Evolutionary conservation across 2,888 invertebrate genomes (phyloP).

Genomic region (Cephalotes varians): DNA sequence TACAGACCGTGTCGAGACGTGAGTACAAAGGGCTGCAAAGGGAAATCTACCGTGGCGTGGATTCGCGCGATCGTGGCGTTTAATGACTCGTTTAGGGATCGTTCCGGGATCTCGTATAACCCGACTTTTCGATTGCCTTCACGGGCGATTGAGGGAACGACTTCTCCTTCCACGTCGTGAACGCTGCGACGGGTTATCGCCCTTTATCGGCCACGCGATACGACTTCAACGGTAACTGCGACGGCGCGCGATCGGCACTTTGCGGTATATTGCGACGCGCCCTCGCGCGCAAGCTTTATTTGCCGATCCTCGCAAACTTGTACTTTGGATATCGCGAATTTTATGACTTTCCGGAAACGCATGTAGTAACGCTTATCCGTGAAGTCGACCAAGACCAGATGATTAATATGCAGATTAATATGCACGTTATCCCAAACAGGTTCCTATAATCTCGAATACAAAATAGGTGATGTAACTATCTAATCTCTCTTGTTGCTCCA

Average conservation of each 20-base stretch:
- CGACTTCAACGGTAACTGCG: constrained; percentile 12
- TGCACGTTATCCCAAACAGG: neutral
- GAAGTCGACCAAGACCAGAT: neutral
- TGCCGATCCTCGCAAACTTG: neutral
- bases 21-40: constrained; percentile 58
- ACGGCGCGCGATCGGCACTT: constrained; percentile 10
- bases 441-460: constrained; percentile 5
- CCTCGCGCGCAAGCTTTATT: neutral
- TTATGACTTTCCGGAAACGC: neutral
- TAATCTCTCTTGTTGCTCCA: neutral
- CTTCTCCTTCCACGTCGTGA: neutral
- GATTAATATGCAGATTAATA: constrained; percentile 10
- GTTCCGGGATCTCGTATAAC: constrained; percentile 51
- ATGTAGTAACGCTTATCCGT: neutral
- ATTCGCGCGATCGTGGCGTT: constrained; percentile 47
- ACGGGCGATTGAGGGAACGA: constrained; percentile 37
- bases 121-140: constrained; percentile 59
- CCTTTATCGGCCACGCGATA: constrained; percentile 31
- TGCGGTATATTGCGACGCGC: constrained; percentile 14
- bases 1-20: constrained; percentile 45
- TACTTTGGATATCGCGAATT: neutral
- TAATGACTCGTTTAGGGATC: constrained; percentile 63
- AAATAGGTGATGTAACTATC: neutral
- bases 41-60: constrained; percentile 62
- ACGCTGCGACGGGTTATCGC: constrained; percentile 31